Base-by-base conservation (phyloP, 2,797 vertebrate species). In the Dryobates pubescens region DNA sequence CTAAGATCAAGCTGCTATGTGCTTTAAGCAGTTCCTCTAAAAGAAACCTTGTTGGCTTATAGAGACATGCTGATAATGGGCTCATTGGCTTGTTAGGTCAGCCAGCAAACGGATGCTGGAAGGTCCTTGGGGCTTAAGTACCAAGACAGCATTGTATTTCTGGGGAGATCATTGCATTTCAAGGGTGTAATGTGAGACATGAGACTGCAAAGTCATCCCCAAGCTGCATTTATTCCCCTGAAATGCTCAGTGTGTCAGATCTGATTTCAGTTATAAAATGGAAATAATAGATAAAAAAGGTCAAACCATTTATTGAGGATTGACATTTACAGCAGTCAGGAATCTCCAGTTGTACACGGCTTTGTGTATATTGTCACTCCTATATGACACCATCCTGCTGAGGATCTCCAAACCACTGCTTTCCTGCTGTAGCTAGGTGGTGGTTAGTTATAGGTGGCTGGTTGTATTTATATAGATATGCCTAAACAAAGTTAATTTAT, bases 241-340 rank as follows among this genome's bases (percentile, higher is more conserved):
- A 85, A 94, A 92, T 75, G 49, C 57, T 93, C 67, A 8, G 15
- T 87, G 49, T 95, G 91, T 85, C 81, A 91, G 69, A 72, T 67
- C 56, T 47, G 70, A 92, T 92, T 94, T 91, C 73, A 57, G 71
- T 92, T 92, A 88, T 58, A 95, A 94, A 93, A 82, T 83, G 80
- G 69, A 95, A 84, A 86, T 83, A 80, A 77, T 87, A 91, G 74
- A 89, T 93, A 74, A 91, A 91, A 95, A 95, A 95, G 95, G 92
- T 95, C 96, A 96, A 73, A 86, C 70, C 54, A 17, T 95, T 96
- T 95, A 93, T 65, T 92, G 88, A 88, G 63, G 61, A 90, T 30
- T 88, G 80, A 82, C 72, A 72, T 94, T 96, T 95, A 36, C 64
- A 79, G 79, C 81, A 67, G 75, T 91, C 78, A 80, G 84, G 88